phyloP scores from a whole-genome alignment of 1,140 invertebrate species.

The Zaprionus lachaisei region DNA sequence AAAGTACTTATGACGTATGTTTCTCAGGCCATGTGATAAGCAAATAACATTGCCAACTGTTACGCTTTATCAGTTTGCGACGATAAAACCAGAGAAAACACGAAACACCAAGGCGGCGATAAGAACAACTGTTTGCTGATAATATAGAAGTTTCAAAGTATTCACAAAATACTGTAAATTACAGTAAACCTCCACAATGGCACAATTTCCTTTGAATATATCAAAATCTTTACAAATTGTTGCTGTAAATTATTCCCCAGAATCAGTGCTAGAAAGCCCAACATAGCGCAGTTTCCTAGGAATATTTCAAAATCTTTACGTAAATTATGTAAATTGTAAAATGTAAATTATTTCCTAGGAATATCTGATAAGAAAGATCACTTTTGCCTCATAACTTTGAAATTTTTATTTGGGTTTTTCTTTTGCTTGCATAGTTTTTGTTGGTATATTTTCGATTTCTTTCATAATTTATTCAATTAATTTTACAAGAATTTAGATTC shows the following conservation, averaged over 20 bases:
- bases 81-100: neutral
- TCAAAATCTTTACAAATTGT: no score
- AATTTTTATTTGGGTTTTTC: conserved; percentile 49
- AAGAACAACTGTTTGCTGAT: neutral
- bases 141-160: no score
- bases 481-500: conserved; percentile 67
- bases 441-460: conserved; percentile 22
- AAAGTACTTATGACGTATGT: neutral
- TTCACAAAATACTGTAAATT: no score
- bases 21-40: neutral
- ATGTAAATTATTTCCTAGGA: no score
- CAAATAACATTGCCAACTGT: neutral
- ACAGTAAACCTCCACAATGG: no score
- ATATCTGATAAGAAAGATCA: neutral
- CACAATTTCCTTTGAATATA: no score
- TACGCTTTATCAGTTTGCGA: conserved; percentile 5
- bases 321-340: no score
- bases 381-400: conserved; percentile 31
- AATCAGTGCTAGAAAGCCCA: no score
- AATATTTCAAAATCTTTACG: no score
- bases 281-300: no score
- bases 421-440: conserved; percentile 15
- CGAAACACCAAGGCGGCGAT: neutral
- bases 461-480: conserved; percentile 45
- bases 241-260: no score